Base-by-base conservation (phyloP, 2,797 vertebrate species). In the Myotis pilosus region DNA sequence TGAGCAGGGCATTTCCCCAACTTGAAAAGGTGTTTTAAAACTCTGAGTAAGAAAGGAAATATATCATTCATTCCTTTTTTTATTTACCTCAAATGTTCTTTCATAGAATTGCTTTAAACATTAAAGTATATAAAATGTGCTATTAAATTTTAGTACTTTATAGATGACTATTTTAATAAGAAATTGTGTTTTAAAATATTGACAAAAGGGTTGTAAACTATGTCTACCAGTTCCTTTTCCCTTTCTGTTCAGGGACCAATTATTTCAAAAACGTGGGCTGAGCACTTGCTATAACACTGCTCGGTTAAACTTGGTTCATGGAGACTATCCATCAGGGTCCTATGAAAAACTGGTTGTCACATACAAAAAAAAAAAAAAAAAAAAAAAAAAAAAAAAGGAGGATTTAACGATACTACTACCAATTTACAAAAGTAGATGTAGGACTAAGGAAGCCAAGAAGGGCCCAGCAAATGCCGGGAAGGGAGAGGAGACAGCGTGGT, bases 101-200 rank as follows among this genome's bases (percentile, higher is more conserved):
- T 86, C 55, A 83, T 68, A 75, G 28, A 89, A 86, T 94, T 80
- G 17, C 51, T 6, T 94, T 94, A 87, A 88, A 75, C 2, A 47
- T 91, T 91, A 75, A 95, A 83, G n/a, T 62, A 87, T 28, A 92
- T 91, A 93, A 94, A 94, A 88, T 64, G 8, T 87, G 84, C 47
- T 87, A 80, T 87, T 97, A 92, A 49, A 85, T 85, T 74, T 94
- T 57, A 87, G 2, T 82, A 51, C 13, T 83, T 79, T 94, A 83
- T 47, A 17, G 60, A 83, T 68, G 33, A 33, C 30, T 95, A 62
- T 76, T 49, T 96, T 94, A 76, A 89, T 30, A 60, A 84, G n/a
- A 89, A 79, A 89, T 84, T 94, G 6, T 36, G 82, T 38, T 81
- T 92, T 95, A 90, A 95, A 86, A 87, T 75, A 10, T 28, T 85